Conservation (phyloP, 2,113 vertebrate species). For the Heloderma charlesbogerti region DNA sequence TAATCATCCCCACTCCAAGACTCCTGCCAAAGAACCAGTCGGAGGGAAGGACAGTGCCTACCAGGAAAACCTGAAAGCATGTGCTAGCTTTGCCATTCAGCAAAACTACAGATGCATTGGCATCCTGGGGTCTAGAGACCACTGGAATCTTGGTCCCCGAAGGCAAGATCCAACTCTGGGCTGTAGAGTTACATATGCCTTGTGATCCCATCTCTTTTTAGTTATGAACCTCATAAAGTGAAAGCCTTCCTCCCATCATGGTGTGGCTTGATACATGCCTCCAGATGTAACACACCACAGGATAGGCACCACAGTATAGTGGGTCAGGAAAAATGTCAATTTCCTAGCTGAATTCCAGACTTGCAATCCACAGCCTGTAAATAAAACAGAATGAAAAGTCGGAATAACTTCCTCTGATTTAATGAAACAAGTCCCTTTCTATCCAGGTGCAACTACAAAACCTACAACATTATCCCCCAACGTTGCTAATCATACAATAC, state of each 20-base stretch:
- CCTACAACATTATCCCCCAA: too few relatives aligned
- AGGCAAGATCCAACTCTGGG: neutral
- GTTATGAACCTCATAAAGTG: neutral
- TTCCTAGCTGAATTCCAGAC: too few relatives aligned
- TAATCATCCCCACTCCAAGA: too few relatives aligned
- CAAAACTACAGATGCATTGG: neutral
- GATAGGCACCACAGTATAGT: too few relatives aligned
- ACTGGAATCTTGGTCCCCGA: neutral
- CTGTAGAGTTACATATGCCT: neutral
- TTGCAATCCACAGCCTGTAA: too few relatives aligned
- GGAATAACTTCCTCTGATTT: too few relatives aligned
- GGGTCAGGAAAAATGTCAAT: too few relatives aligned
- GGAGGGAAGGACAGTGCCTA: neutral
- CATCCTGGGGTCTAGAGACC: neutral
- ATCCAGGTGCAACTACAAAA: too few relatives aligned
- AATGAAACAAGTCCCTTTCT: too few relatives aligned
- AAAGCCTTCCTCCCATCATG: neutral
- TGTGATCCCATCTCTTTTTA: neutral
- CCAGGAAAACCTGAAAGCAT: neutral
- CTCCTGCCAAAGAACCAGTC: too few relatives aligned
- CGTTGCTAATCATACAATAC: neutral
- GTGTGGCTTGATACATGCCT: neutral
- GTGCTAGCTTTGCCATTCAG: neutral
- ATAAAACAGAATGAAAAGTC: too few relatives aligned
- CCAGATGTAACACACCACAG: too few relatives aligned